Percentiles rank a stretch among this genome's conserved stretches.
These are phyloP conservation scores for Cladorhizidae sp. DNA, from an alignment of 37 sponge, comb jelly and placozoan species.

Conservation along the genomic window DNA sequence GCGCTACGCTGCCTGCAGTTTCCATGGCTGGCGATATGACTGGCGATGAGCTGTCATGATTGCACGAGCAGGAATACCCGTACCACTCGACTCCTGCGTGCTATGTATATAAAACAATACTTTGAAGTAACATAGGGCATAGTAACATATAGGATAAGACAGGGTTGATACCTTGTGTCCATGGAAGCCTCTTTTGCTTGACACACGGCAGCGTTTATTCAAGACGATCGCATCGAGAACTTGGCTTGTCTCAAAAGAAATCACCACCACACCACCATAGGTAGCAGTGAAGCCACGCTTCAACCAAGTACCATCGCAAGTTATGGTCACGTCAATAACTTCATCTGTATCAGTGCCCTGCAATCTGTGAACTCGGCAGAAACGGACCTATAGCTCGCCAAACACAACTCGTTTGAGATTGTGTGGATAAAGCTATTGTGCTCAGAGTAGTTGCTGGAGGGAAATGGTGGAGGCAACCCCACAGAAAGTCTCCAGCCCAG, in stretches of 20 bases:
- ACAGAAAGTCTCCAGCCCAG: no score
- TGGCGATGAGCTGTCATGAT: slow-evolving; percentile 23
- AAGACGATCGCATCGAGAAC: not conserved
- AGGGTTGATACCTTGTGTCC: no score
- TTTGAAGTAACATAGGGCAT: no score
- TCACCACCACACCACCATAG: slow-evolving; percentile 11
- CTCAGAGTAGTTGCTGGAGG: no score
- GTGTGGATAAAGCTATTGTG: no score
- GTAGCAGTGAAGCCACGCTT: slow-evolving; percentile 22
- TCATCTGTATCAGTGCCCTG: no score
- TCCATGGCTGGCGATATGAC: slow-evolving; percentile 40
- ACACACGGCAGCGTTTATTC: not conserved
- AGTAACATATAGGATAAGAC: no score
- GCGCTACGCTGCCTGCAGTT: slow-evolving; percentile 5
- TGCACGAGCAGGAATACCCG: not conserved
- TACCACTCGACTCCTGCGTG: not conserved
- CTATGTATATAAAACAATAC: no score
- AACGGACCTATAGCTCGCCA: no score
- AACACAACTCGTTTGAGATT: no score
- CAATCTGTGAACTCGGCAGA: not conserved
- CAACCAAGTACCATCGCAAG: slow-evolving; percentile 6
- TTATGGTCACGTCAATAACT: no score
- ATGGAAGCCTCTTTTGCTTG: slow-evolving; percentile 8
- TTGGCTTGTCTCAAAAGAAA: not conserved
- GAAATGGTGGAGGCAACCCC: no score